Base-by-base conservation (phyloP, 2,888 invertebrate genomes). In the Stratiomys singularior region DNA sequence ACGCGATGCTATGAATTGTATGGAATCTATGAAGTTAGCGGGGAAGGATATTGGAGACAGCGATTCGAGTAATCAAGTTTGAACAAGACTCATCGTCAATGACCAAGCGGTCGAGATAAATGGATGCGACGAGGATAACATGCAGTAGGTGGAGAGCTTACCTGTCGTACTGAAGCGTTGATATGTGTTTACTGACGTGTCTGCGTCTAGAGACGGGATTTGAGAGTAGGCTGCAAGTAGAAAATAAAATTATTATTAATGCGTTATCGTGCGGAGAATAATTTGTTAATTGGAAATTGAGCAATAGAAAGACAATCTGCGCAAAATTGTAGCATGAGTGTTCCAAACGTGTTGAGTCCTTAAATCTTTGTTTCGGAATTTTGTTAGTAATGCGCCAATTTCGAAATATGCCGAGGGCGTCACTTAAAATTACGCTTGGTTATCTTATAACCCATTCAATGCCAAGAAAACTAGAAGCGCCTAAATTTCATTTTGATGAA, bases 191-290 rank as follows among this genome's bases (percentile, higher is more conserved):
- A 25, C 9, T 64, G 64, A 15, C 5, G 64, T 15, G 13, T 13
- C 60, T 23, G 21, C 13, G 30, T 64, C 28, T 9, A 11, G 13
- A 18, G 30, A 28, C 2, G 28, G 28, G n/a, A 15, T 5, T 27
- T 13, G 18, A 30, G 64, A 25, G 28, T 64, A 64, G 15, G 64
- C 64, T 64, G 64, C 3, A 64, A 64, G n/a, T 15, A 28, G 28
- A 18, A 64, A 64, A 64, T 5, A 27, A 64, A 1, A 13, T n/a
- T 60, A 9, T 13, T 9, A 52, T 52, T 37, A 37, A 37, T 9
- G 37, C 9, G 37, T 37, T 37, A 37, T 37, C n/a, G n/a, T n/a
- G n/a, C n/a, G n/a, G 9, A 37, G 9, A 37, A 37, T 37, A 37
- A 37, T 37, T 5, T 37, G 37, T 5, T 37, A 9, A 37, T 37